Evolutionary conservation across 2,113 vertebrate genomes (phyloP).

Genomic region (Garra rufa): DNA sequence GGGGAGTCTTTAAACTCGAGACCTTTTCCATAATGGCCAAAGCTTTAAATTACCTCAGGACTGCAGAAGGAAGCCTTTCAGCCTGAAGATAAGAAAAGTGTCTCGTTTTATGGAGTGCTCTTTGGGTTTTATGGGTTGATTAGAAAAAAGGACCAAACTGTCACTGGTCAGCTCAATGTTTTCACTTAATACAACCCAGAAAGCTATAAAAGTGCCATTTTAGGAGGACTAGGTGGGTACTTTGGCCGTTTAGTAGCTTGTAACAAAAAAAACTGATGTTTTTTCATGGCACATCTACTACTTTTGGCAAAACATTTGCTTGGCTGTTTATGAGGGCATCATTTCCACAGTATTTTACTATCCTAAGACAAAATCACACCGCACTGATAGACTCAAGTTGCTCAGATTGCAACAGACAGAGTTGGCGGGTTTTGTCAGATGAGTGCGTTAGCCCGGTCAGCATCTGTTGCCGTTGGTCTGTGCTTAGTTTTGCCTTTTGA

Average conservation of each 20-base stretch:
- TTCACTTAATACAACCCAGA: background rate
- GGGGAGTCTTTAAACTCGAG: slow-evolving; percentile 3
- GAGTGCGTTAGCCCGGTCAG: background rate
- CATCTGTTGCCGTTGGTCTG: background rate
- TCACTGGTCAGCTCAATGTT: background rate
- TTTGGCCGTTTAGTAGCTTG: background rate
- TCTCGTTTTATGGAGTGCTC: slow-evolving; percentile 24
- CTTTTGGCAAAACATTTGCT: background rate
- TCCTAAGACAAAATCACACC: background rate
- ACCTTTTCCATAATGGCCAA: slow-evolving; percentile 41
- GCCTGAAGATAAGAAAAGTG: slow-evolving; percentile 26
- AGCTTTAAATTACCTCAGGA: slow-evolving; percentile 41
- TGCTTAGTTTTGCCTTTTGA: background rate
- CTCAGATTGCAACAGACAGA: background rate
- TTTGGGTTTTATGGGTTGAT: slow-evolving; percentile 31
- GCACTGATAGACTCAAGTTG: no score
- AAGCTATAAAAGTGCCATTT: slow-evolving; percentile 27
- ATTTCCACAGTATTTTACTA: slow-evolving; percentile 4
- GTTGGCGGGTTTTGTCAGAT: background rate
- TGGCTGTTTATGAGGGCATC: background rate
- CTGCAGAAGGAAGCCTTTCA: slow-evolving; percentile 38
- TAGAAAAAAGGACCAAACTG: background rate
- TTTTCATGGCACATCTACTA: background rate
- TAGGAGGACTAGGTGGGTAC: background rate
- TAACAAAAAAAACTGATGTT: background rate